These are phyloP conservation scores for Neuroterus valhalla DNA, from an alignment of 1,140 invertebrate species.

Conservation along the genomic window DNA sequence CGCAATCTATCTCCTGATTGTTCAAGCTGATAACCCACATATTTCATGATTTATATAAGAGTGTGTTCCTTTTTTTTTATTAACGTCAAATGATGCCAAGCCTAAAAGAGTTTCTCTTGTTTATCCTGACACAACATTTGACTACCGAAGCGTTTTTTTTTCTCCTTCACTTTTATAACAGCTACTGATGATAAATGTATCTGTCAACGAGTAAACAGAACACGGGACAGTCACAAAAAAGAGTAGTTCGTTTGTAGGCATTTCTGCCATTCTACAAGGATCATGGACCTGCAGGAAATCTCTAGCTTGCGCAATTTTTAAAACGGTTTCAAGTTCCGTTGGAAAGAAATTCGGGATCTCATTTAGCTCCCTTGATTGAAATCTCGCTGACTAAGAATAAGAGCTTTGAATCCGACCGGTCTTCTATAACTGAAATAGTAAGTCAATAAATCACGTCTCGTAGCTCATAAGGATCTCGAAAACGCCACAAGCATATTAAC, in stretches of 20 bases:
- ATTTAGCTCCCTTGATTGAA: neutral
- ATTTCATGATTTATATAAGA: no score
- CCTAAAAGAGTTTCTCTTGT: neutral
- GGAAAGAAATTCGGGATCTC: neutral
- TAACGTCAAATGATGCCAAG: neutral
- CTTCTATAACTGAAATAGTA: neutral
- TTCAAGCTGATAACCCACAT: no score
- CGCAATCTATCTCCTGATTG: no score
- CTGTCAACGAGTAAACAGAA: conserved; percentile 31
- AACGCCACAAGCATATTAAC: conserved; percentile 32
- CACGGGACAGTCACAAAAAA: conserved; percentile 25
- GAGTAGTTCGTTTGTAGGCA: neutral
- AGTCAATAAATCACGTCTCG: conserved; percentile 1
- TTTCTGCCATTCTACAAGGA: neutral
- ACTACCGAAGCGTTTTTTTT: neutral
- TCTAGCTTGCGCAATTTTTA: neutral
- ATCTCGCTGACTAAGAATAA: neutral
- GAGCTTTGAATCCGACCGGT: neutral
- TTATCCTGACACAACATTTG: neutral
- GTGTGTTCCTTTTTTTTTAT: neutral
- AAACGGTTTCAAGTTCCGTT: neutral
- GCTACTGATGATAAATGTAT: neutral
- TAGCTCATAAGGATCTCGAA: neutral
- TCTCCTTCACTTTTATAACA: neutral
- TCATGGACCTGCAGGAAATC: neutral